Percentiles rank a stretch among this genome's conserved stretches.
Evolutionary conservation across 2,888 invertebrate species (phyloP).

Genomic region (Cabera pusaria): DNA sequence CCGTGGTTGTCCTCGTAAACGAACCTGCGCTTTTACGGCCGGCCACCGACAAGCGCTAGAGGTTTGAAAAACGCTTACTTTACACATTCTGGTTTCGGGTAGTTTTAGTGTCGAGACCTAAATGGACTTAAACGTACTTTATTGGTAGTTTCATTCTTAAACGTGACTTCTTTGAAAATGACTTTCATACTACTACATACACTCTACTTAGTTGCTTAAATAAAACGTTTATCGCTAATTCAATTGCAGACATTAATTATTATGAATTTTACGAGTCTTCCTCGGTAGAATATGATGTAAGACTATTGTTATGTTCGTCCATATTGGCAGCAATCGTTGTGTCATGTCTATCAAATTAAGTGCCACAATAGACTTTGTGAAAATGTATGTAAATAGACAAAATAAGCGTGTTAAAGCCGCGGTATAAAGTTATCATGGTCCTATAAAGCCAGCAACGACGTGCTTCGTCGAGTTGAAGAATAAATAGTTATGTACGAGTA

Average conservation of each 20-base stretch:
- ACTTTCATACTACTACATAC: no score
- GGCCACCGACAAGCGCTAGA: slow-evolving; percentile 22
- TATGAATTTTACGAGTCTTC: no score
- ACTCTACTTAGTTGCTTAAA: no score
- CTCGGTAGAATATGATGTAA: no score
- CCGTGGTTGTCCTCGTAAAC: slow-evolving; percentile 52
- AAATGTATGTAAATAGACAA: slow-evolving; percentile 24
- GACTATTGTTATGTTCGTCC: neutral
- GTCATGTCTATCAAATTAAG: slow-evolving; percentile 22
- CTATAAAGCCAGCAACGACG: slow-evolving; percentile 19
- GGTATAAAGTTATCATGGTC: slow-evolving; percentile 25
- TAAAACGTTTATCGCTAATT: no score
- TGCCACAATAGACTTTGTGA: slow-evolving; percentile 19
- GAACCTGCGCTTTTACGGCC: slow-evolving; percentile 64
- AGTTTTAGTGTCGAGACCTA: neutral
- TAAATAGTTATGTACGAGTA: slow-evolving; percentile 42
- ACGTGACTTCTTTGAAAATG: no score
- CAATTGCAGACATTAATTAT: no score
- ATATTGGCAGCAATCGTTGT: slow-evolving; percentile 13
- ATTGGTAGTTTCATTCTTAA: no score
- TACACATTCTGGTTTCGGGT: slow-evolving; percentile 25
- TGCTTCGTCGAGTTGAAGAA: slow-evolving; percentile 26
- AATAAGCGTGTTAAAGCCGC: slow-evolving; percentile 24
- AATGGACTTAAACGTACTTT: no score
- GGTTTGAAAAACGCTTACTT: slow-evolving; percentile 28